Percentiles rank a stretch among this genome's conserved stretches.
Evolutionary conservation across 2,888 invertebrate species (phyloP).

Genomic region (Eupithecia subumbrata): DNA sequence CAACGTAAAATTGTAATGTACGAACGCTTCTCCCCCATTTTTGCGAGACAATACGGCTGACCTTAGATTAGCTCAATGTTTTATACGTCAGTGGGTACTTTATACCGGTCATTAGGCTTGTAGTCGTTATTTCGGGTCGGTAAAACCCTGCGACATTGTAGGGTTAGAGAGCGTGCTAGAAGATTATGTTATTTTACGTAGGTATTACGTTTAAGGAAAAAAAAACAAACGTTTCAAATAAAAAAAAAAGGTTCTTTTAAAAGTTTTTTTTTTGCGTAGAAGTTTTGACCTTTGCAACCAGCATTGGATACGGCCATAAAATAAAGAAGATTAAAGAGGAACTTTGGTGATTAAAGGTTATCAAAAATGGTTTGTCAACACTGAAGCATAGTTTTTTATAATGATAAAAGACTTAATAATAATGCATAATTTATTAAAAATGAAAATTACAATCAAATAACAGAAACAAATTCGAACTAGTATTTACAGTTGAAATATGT

Average conservation of each 20-base stretch:
- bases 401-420: no score
- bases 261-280: background rate
- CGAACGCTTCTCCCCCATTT: constrained; percentile 31
- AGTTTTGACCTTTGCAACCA: background rate
- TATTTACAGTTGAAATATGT: no score
- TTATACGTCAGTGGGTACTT: constrained; percentile 68
- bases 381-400: no score
- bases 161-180: background rate
- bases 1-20: background rate
- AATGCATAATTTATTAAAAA: no score
- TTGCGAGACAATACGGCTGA: constrained; percentile 59
- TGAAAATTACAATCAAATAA: no score
- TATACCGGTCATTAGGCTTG: constrained; percentile 72
- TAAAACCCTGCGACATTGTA: constrained; percentile 40
- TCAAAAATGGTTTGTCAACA: no score
- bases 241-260: no score
- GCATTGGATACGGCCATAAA: background rate
- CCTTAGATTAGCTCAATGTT: constrained; percentile 76
- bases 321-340: background rate
- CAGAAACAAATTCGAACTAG: no score
- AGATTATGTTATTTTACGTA: background rate
- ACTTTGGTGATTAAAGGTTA: background rate
- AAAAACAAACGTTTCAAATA: background rate
- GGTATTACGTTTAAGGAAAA: background rate
- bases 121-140: constrained; percentile 68